Evolutionary conservation across 2,888 invertebrate genomes (phyloP), one percentile per base, ranked within the genome.

Genomic region (Drosophila lutescens): DNA sequence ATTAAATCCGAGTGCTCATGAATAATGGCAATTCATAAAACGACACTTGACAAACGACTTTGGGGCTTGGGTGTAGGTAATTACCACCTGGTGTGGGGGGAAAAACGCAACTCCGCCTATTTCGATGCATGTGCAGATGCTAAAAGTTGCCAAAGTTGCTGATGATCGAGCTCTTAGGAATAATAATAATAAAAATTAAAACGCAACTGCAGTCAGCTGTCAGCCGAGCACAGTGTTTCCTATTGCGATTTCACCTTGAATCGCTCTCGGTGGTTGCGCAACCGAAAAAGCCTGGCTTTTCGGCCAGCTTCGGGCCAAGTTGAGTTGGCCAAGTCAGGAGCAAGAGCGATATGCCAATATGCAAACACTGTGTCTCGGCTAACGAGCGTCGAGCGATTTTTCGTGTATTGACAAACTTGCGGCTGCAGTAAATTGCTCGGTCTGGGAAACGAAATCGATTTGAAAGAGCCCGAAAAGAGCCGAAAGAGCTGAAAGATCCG

Each of bases 241-340:
- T 38, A 40, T 13, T 49, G 88, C 74, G 88, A 85, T 81, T 81
- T 81, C 81, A 81, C 81, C 81, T 81, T 81, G 81, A 81, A 81
- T 74, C 75, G 9, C 23, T 34, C 41, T 15, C 20, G 49, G 32
- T 43, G 75, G 41, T 82, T 86, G 73, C 78, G 75, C 74, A 83
- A 83, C 60, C 41, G 8, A 26, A 23, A 13, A 30, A 30, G 30
- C 23, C 15, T 17, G 17, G 30, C 30, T 30, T 8, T 30, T 30
- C 8, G 2, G n/a, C 34, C 49, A 34, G 56, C 65, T 53, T 15
- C 56, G 63, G 62, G 53, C 51, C 74, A 51, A 40, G 46, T 36
- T 46, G 20, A 49, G 49, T 12, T 41, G 41, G 34, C 34, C 34
- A 34, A 43, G 43, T 8, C 49, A 53, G 43, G 32, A 54, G 53